Base-by-base conservation (phyloP, 23 tunicate genomes). In the Aplidium turbinatum region DNA sequence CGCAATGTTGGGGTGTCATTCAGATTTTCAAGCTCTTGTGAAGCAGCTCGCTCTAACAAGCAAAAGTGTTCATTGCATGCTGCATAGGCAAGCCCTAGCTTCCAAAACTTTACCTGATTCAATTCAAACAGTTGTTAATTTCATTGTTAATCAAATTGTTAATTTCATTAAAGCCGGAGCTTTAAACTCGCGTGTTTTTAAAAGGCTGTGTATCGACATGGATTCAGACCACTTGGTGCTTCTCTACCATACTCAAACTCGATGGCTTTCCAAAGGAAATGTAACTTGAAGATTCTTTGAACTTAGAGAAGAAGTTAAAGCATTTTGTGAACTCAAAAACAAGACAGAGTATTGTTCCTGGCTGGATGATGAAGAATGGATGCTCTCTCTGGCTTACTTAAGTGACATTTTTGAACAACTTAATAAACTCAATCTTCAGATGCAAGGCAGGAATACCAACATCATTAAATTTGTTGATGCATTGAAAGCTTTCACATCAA, bases 101-200 rank as follows among this genome's bases (percentile, higher is more conserved):
- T 69, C 85, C 66, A 78, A 85, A 78, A 85, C 85, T 22, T 72
- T 85, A 28, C 92, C 92, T 24, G 85, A 79, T 46, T 78, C 74
- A 78, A 26, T 74, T 58, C 65, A 75, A 64, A 75, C 40, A 18
- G 88, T 82, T 73, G n/a, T n/a, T n/a, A n/a, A n/a, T n/a, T n/a
- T n/a, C n/a, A n/a, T n/a, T n/a, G n/a, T n/a, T n/a, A n/a, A n/a
- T n/a, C n/a, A n/a, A n/a, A n/a, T n/a, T n/a, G n/a, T n/a, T n/a
- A 20, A 60, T 60, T 75, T 62, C 55, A 75, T 83, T 56, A 70
- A 70, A 51, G 61, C 48, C 0, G 57, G 62, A 45, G 83, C 76
- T 3, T 28, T 56, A 38, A 84, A 55, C 38, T 65, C 83, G 2
- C 71, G 83, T 16, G 55, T 76, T 55, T 84, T 84, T 35, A 77